phyloP scores from a whole-genome alignment of 2,797 vertebrate genomes.

The Enteromius mattozi region DNA sequence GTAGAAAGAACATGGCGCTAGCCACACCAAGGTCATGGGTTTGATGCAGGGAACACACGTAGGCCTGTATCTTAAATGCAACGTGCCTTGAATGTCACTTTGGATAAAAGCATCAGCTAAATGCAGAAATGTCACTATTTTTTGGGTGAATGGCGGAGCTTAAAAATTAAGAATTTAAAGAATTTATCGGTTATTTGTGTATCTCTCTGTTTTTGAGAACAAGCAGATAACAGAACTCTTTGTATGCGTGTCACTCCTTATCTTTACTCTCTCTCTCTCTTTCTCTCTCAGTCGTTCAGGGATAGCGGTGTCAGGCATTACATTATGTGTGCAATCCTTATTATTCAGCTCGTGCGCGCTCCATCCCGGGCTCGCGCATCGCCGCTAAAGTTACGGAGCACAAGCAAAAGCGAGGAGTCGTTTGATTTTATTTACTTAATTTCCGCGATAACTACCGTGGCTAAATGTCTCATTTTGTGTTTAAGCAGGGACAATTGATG shows the following conservation, averaged over 20 bases:
- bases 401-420: not conserved
- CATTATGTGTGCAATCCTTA: conserved; percentile 54
- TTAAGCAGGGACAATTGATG: not conserved
- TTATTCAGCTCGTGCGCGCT: conserved; percentile 39
- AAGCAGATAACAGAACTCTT: conserved; percentile 57
- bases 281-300: conserved; percentile 58
- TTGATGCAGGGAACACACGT: not conserved
- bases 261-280: conserved; percentile 44
- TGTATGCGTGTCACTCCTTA: conserved; percentile 73
- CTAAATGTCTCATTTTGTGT: not conserved
- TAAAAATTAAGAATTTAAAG: not conserved
- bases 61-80: not conserved
- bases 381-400: conserved; percentile 5
- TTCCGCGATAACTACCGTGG: not conserved
- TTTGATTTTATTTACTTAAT: not conserved
- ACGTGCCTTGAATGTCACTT: not conserved
- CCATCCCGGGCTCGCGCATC: conserved; percentile 13
- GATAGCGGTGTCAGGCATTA: conserved; percentile 78
- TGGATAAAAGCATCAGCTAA: not conserved
- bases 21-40: not conserved
- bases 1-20: not conserved
- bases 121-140: not conserved
- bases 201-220: not conserved
- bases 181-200: not conserved
- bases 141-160: not conserved